phyloP scores from a whole-genome alignment of 2,888 invertebrate genomes.

The Perithous albicinctus region DNA sequence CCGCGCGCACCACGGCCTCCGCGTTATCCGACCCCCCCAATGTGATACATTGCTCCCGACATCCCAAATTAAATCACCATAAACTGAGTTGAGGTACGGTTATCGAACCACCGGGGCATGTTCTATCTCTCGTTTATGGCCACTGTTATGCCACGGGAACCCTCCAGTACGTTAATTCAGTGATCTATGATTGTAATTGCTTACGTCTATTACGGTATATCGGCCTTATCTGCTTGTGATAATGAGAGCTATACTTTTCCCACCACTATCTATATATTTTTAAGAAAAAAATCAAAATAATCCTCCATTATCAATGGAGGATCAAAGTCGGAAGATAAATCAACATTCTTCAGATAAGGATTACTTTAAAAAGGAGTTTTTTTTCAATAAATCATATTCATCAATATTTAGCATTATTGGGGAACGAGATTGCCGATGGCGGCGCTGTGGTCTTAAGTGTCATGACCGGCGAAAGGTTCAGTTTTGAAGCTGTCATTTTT shows the following conservation, averaged over 20 bases:
- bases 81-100: conserved; percentile 73
- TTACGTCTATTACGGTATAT: conserved; percentile 49
- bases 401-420: no score
- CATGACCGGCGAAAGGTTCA: no score
- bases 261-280: neutral
- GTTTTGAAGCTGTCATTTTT: no score
- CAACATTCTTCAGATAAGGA: no score
- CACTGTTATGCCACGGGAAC: conserved; percentile 20
- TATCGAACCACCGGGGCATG: conserved; percentile 55
- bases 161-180: conserved; percentile 43
- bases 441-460: no score
- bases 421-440: no score
- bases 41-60: conserved; percentile 69
- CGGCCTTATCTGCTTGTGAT: conserved; percentile 8
- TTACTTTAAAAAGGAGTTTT: no score
- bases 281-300: neutral
- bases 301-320: neutral
- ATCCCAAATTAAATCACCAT: conserved; percentile 80
- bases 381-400: no score
- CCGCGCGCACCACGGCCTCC: neutral
- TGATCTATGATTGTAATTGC: conserved; percentile 53
- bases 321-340: no score
- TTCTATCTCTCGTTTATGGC: conserved; percentile 53
- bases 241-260: neutral
- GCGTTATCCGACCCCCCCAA: conserved; percentile 19